A percentile compares a stretch with the other conserved stretches of the same genome.
Evolutionary conservation across 1,140 invertebrate genomes (phyloP).

Genomic region (Parasteatoda tepidariorum): DNA sequence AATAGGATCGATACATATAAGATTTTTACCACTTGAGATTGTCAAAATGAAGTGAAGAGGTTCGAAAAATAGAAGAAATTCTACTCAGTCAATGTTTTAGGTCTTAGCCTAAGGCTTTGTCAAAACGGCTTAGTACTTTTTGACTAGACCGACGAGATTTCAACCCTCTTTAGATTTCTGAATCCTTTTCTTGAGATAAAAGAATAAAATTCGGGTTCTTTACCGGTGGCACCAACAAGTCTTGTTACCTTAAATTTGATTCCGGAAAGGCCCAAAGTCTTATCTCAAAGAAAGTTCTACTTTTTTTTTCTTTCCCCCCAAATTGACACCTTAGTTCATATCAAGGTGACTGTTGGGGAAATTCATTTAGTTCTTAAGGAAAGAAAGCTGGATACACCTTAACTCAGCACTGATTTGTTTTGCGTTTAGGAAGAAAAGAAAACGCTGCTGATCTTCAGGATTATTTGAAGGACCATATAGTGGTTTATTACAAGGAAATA

Average conservation of each 20-base stretch:
- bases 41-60: constrained; percentile 39
- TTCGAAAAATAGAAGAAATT: constrained; percentile 33
- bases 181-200: constrained; percentile 23
- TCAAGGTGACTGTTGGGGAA: too few relatives aligned
- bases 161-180: constrained; percentile 24
- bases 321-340: too few relatives aligned
- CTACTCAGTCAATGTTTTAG: constrained; percentile 39
- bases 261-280: too few relatives aligned
- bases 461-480: too few relatives aligned
- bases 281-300: too few relatives aligned
- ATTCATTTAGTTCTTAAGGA: too few relatives aligned
- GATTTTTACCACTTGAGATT: constrained; percentile 52
- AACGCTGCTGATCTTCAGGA: too few relatives aligned
- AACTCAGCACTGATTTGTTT: too few relatives aligned
- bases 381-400: too few relatives aligned
- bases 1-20: constrained; percentile 52
- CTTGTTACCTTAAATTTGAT: constrained; percentile 47
- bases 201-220: background rate
- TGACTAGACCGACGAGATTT: constrained; percentile 23
- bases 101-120: constrained; percentile 46
- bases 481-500: too few relatives aligned
- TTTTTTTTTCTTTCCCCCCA: too few relatives aligned
- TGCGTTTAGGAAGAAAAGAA: too few relatives aligned
- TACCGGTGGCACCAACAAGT: constrained; percentile 2
- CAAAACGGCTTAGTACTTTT: constrained; percentile 42